Conservation (phyloP, 2,888 invertebrate genomes). For the Pyrrhia umbra region DNA sequence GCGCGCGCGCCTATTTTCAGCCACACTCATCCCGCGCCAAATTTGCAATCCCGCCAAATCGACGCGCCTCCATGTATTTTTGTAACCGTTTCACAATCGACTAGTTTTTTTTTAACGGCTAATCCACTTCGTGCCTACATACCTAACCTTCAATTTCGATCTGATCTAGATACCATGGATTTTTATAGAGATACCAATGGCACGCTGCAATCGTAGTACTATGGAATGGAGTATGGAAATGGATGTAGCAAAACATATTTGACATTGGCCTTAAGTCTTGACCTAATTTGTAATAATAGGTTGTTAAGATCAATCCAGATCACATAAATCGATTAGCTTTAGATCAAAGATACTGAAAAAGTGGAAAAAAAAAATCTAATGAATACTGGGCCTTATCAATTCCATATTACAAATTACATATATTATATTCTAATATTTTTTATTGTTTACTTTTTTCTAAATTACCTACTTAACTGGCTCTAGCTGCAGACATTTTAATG, state of each 20-base stretch:
- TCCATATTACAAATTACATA: too few relatives aligned
- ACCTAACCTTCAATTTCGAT: conserved; percentile 66
- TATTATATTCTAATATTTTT: background rate
- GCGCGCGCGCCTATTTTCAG: conserved; percentile 84
- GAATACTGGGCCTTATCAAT: too few relatives aligned
- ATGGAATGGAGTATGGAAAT: conserved; percentile 40
- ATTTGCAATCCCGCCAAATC: conserved; percentile 89
- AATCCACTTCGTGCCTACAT: conserved; percentile 62
- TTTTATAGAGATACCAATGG: conserved; percentile 26
- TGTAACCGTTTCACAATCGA: conserved; percentile 86
- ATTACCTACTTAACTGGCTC: too few relatives aligned
- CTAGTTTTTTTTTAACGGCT: conserved; percentile 69
- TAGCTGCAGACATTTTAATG: background rate
- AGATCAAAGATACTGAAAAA: background rate
- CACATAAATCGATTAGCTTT: background rate
- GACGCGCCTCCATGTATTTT: conserved; percentile 87
- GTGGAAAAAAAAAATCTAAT: background rate
- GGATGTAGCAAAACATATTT: conserved; percentile 74
- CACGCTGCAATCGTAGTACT: conserved; percentile 14
- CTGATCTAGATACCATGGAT: conserved; percentile 40
- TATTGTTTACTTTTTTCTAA: background rate
- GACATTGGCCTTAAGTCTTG: conserved; percentile 86
- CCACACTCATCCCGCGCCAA: conserved; percentile 86
- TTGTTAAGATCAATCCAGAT: conserved; percentile 27
- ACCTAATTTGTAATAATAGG: conserved; percentile 69